Conservation (phyloP, 1,140 invertebrate genomes). For the Periplaneta americana region DNA sequence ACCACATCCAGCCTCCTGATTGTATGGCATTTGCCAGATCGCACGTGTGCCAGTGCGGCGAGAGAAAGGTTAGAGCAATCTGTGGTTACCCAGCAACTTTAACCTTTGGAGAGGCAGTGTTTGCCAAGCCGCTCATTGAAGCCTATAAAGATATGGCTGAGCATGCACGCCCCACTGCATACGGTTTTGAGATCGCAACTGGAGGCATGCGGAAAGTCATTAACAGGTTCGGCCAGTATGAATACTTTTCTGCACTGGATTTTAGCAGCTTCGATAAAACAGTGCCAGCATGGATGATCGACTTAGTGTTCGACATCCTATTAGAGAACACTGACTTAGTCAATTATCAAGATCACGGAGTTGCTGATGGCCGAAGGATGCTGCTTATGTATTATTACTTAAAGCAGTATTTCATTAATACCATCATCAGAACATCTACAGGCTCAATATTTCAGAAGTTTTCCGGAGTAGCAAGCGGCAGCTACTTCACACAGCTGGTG, state of each 20-base stretch:
- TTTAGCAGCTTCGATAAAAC: constrained; percentile 17
- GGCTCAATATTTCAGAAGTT: constrained; percentile 2
- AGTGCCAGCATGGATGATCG: constrained; percentile 10
- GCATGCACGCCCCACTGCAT: not conserved
- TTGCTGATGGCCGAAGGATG: not conserved
- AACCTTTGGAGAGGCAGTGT: constrained; percentile 11
- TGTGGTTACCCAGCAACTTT: constrained; percentile 20
- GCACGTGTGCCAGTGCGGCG: not conserved
- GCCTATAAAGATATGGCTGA: not conserved
- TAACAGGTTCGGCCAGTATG: not conserved
- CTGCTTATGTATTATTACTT: constrained; percentile 2
- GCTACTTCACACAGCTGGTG: constrained; percentile 16
- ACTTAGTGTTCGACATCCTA: constrained; percentile 8
- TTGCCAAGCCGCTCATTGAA: constrained; percentile 13
- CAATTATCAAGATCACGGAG: constrained; percentile 8
- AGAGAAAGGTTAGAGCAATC: constrained; percentile 11
- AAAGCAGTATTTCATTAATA: constrained; percentile 11
- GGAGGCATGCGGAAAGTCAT: not conserved
- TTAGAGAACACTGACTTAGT: constrained; percentile 11
- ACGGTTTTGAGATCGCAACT: constrained; percentile 14
- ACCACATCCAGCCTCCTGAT: not conserved
- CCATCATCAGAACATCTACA: constrained; percentile 7
- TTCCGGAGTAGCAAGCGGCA: constrained; percentile 5
- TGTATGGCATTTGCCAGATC: not conserved
- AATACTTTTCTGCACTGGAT: not conserved